These are phyloP conservation scores for Regulus satrapa DNA, from an alignment of 2,113 vertebrate species.

Conservation along the genomic window DNA sequence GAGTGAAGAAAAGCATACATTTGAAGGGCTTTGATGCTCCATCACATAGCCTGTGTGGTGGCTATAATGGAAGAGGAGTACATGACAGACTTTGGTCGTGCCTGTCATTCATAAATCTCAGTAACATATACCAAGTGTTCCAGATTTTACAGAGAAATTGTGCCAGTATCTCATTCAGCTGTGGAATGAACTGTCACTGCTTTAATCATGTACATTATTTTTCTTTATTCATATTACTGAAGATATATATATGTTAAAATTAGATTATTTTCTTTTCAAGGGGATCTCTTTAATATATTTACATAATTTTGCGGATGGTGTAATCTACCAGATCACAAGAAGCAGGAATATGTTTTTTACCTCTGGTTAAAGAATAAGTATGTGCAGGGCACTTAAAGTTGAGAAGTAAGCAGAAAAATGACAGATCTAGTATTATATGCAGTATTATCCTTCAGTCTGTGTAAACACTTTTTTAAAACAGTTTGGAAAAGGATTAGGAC, in stretches of 20 bases:
- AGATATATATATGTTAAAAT: not conserved
- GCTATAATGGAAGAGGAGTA: conserved; percentile 37
- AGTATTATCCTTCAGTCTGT: not conserved
- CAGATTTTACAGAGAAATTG: not conserved
- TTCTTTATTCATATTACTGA: not conserved
- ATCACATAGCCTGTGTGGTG: not conserved
- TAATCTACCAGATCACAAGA: not conserved
- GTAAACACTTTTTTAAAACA: not conserved
- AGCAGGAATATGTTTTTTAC: not conserved
- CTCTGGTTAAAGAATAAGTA: not conserved
- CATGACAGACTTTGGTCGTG: not conserved
- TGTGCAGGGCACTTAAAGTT: not conserved
- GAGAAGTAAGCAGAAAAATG: not conserved
- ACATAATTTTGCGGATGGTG: not conserved
- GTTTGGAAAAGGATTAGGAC: not conserved
- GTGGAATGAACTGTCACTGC: not conserved
- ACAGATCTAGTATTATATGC: not conserved
- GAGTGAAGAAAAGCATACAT: conserved; percentile 32
- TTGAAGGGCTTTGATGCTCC: conserved; percentile 56
- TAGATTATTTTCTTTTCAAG: not conserved
- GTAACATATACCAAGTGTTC: not conserved
- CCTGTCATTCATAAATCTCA: conserved; percentile 28
- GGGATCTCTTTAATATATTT: not conserved
- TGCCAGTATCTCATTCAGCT: not conserved
- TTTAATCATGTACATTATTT: not conserved